phyloP scores from a whole-genome alignment of 2,113 vertebrate genomes.

The Spilogale gracilis region DNA sequence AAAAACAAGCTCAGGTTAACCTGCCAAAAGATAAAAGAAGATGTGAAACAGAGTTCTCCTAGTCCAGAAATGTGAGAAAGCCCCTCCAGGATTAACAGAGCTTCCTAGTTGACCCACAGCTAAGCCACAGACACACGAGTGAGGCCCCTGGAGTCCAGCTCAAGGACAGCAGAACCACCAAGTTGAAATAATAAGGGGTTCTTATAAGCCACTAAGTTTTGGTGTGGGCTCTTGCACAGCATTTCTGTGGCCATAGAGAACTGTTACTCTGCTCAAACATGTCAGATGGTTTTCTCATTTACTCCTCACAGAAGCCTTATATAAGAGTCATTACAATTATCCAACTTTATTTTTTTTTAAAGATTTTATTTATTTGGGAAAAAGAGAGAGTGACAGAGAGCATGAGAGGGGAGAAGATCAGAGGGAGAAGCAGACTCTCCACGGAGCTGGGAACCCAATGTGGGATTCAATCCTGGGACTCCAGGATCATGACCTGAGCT shows the following conservation, averaged over 20 bases:
- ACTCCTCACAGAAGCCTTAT: background rate
- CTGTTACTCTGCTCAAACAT: background rate
- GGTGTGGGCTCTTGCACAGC: background rate
- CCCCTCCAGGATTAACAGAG: background rate
- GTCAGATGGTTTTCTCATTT: background rate
- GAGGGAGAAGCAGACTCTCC: too few relatives aligned
- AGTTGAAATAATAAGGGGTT: background rate
- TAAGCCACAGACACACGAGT: too few relatives aligned
- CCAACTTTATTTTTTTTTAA: background rate
- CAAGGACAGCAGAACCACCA: background rate
- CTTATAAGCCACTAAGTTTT: background rate
- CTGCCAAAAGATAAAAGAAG: background rate
- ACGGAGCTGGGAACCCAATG: too few relatives aligned
- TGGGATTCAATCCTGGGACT: too few relatives aligned
- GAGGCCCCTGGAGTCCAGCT: background rate
- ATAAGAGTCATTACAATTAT: background rate
- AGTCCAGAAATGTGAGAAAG: background rate
- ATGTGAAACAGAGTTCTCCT: background rate
- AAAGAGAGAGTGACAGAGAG: too few relatives aligned
- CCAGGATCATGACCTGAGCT: too few relatives aligned
- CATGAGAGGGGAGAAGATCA: too few relatives aligned
- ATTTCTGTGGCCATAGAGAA: background rate
- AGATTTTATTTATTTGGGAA: too few relatives aligned
- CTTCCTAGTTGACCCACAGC: background rate
- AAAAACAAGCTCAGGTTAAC: background rate